These are phyloP conservation scores for Petroica traversi DNA, from an alignment of 2,113 vertebrate species.

Conservation along the genomic window DNA sequence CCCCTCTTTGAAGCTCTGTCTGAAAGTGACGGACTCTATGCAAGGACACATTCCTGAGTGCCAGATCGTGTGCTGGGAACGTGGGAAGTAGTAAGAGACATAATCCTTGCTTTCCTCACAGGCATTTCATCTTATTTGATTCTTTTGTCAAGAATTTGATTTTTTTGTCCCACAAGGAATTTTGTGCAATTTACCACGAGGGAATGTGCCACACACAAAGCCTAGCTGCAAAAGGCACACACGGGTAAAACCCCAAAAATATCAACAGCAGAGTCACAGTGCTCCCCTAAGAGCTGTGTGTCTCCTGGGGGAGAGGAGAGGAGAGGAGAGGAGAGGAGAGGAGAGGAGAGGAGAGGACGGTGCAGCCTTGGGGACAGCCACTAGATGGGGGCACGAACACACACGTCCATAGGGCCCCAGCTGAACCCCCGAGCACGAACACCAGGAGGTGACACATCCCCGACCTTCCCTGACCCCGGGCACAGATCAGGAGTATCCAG, in stretches of 20 bases:
- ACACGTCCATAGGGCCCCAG: not conserved
- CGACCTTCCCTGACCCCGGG: not conserved
- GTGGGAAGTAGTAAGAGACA: not conserved
- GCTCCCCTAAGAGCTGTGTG: not conserved
- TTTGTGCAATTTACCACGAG: not conserved
- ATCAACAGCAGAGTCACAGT: not conserved
- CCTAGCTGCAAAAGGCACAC: not conserved
- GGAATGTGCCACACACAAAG: not conserved
- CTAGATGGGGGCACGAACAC: slow-evolving; percentile 45
- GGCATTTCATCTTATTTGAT: not conserved
- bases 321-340: no score
- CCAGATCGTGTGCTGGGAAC: not conserved
- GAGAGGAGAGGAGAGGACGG: not conserved
- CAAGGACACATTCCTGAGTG: not conserved
- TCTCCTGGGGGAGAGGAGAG: no score
- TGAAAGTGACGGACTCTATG: not conserved
- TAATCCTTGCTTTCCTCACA: not conserved
- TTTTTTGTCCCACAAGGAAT: not conserved
- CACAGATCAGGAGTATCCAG: not conserved
- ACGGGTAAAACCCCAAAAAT: not conserved
- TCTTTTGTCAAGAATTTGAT: not conserved
- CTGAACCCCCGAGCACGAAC: not conserved
- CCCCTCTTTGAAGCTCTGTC: not conserved
- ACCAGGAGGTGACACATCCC: not conserved
- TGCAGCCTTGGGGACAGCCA: slow-evolving; percentile 29